phyloP scores from a whole-genome alignment of 2,797 vertebrate species.

The Muscicapa comitata region DNA sequence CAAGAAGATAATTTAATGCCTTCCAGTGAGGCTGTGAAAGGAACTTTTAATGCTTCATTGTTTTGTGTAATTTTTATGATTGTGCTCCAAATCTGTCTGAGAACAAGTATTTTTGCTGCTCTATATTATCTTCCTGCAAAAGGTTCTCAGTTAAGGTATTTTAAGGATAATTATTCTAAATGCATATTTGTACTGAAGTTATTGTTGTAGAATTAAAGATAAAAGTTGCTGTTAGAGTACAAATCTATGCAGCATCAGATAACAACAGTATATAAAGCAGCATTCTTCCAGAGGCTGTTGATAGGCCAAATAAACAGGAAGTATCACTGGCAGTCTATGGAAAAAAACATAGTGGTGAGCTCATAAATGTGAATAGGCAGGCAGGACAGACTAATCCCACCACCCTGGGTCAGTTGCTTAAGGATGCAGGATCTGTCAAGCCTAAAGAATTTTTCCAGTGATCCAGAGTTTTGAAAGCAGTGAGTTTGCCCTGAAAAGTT shows the following conservation, averaged over 20 bases:
- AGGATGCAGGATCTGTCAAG: background rate
- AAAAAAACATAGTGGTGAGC: background rate
- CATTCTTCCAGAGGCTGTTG: background rate
- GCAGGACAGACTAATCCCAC: background rate
- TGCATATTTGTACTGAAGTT: background rate
- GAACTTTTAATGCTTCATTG: background rate
- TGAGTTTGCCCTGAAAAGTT: background rate
- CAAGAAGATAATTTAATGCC: background rate
- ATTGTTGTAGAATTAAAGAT: background rate
- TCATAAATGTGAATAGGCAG: background rate
- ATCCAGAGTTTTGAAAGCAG: background rate
- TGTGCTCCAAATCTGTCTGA: background rate
- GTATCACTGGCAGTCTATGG: background rate
- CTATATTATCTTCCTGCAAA: background rate
- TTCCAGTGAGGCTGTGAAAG: background rate
- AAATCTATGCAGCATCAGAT: background rate
- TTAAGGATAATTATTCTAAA: background rate
- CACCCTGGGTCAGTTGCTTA: background rate
- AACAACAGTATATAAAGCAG: background rate
- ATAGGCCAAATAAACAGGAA: background rate
- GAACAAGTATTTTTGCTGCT: background rate
- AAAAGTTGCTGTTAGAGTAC: background rate
- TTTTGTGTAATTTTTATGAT: background rate
- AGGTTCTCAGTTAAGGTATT: background rate
- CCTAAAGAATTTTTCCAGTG: background rate